Percentiles rank a stretch among this genome's conserved stretches.
Evolutionary conservation across 1,140 invertebrate species (phyloP).

Genomic region (Drosophila bocki): DNA sequence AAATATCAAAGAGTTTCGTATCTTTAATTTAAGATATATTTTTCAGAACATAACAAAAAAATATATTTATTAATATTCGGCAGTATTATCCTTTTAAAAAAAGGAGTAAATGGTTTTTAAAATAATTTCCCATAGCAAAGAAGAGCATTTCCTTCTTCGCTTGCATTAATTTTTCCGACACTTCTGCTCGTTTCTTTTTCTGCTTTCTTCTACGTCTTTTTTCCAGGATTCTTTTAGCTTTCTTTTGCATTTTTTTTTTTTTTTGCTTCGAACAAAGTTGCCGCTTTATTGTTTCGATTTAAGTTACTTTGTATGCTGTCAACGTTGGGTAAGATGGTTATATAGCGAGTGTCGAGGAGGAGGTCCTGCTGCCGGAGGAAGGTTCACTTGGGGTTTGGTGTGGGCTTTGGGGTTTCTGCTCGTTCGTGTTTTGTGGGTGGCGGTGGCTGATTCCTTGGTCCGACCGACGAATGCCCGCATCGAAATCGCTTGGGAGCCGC

Average conservation of each 20-base stretch:
- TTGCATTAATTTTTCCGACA: not conserved
- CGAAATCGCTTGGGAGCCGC: slow-evolving; percentile 80
- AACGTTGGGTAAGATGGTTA: slow-evolving; percentile 71
- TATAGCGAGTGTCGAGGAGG: slow-evolving; percentile 40
- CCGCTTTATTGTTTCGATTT: slow-evolving; percentile 84
- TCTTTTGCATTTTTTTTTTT: slow-evolving; percentile 62
- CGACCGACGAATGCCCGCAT: slow-evolving; percentile 62
- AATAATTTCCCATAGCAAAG: not conserved
- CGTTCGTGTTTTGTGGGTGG: slow-evolving; percentile 13
- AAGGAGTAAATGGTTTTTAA: too few species aligned
- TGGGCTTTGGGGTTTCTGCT: slow-evolving; percentile 4
- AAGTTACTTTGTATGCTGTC: slow-evolving; percentile 85
- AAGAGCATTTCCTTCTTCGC: slow-evolving; percentile 18
- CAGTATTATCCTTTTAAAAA: not conserved
- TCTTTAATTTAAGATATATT: not conserved
- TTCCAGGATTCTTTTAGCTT: slow-evolving; percentile 45
- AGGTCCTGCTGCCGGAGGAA: not conserved
- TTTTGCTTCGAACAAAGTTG: slow-evolving; percentile 72
- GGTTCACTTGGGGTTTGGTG: slow-evolving; percentile 8
- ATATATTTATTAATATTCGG: not conserved
- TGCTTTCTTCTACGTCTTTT: slow-evolving; percentile 49
- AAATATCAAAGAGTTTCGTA: not conserved
- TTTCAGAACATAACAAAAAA: not conserved
- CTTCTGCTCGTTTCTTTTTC: slow-evolving; percentile 45
- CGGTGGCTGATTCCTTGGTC: slow-evolving; percentile 23